phyloP scores from a whole-genome alignment of 2,113 vertebrate genomes.

The Mesoclemmys tuberculata region DNA sequence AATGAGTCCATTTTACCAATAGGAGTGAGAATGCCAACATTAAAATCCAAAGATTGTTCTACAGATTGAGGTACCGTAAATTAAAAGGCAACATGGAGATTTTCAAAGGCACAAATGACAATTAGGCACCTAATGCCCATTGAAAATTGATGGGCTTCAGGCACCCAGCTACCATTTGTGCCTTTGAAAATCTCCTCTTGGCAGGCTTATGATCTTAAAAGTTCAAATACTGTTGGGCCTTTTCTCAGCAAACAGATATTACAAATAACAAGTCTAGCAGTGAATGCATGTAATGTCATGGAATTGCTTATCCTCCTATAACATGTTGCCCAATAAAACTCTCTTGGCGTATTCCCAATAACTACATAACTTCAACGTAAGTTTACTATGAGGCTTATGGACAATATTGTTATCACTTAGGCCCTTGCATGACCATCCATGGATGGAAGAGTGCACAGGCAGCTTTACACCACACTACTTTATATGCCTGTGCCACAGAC shows the following conservation, averaged over 20 bases:
- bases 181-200: not conserved
- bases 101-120: not conserved
- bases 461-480: not conserved
- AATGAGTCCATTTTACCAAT: constrained; percentile 18
- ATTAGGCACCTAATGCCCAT: not conserved
- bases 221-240: not conserved
- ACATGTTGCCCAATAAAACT: not conserved
- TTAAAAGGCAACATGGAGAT: constrained; percentile 12
- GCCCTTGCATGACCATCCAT: fast-evolving
- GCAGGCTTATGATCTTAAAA: not conserved
- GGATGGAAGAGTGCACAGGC: not conserved
- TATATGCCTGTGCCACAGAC: not conserved
- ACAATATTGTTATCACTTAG: not conserved
- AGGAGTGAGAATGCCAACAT: not conserved
- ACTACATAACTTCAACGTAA: not conserved
- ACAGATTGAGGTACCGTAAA: not conserved
- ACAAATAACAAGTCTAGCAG: not conserved
- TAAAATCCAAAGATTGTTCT: constrained; percentile 3
- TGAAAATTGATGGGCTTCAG: not conserved
- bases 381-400: not conserved
- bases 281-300: not conserved
- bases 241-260: not conserved
- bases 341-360: not conserved
- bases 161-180: not conserved
- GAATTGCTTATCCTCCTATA: not conserved